These are phyloP conservation scores for Mythimna lalbum DNA, from an alignment of 2,888 invertebrate genomes.

Conservation along the genomic window DNA sequence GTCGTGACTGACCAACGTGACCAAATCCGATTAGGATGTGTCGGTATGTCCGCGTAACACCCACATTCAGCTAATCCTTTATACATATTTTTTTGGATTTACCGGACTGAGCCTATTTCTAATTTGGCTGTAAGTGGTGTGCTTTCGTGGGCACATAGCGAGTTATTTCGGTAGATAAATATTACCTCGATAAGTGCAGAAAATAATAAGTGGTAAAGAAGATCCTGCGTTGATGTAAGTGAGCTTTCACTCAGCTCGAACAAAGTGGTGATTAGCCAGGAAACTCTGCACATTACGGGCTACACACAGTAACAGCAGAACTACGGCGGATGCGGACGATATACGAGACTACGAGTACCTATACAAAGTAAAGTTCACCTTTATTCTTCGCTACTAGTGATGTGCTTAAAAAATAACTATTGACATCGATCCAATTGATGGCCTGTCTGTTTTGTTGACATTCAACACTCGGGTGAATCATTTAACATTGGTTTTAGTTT, in stretches of 20 bases:
- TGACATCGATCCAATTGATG: neutral
- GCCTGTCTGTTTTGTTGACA: neutral
- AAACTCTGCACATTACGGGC: slow-evolving; percentile 52
- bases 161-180: slow-evolving; percentile 10
- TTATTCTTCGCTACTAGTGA: slow-evolving; percentile 44
- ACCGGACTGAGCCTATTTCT: neutral
- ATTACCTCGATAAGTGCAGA: slow-evolving; percentile 6
- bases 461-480: neutral
- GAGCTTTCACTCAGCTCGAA: slow-evolving; percentile 19
- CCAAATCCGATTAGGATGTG: slow-evolving; percentile 45
- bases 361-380: slow-evolving; percentile 50
- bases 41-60: slow-evolving; percentile 31
- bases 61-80: slow-evolving; percentile 29
- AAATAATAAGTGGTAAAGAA: slow-evolving; percentile 31
- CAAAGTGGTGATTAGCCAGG: slow-evolving; percentile 56
- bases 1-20: slow-evolving; percentile 18
- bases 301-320: slow-evolving; percentile 47
- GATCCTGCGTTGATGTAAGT: slow-evolving; percentile 23
- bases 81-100: slow-evolving; percentile 29
- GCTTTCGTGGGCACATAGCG: slow-evolving; percentile 3
- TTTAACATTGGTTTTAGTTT: neutral
- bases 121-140: slow-evolving; percentile 5
- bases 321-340: slow-evolving; percentile 22
- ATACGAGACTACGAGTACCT: slow-evolving; percentile 22
- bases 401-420: slow-evolving; percentile 4